Percentiles rank a stretch among this genome's conserved stretches.
Conservation (phyloP, 2,888 invertebrate genomes). For the Trileptium ribeirensis region DNA sequence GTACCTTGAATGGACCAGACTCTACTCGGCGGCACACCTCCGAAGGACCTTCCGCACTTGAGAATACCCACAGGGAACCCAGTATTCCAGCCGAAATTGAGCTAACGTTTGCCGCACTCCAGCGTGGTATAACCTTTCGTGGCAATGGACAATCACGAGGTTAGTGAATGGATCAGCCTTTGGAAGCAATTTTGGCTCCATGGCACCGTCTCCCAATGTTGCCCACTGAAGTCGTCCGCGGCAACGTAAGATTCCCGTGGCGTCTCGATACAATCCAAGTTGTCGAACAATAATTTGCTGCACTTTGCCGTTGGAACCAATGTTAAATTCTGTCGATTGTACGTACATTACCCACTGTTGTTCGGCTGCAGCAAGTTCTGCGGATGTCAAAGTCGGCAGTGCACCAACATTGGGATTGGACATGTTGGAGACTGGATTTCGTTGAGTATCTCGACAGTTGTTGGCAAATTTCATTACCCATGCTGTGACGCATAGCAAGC, state of each 20-base stretch:
- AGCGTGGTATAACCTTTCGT: slow-evolving; percentile 5
- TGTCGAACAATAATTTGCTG: background rate
- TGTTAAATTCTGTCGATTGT: background rate
- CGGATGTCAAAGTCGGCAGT: background rate
- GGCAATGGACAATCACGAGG: background rate
- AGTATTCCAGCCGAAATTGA: slow-evolving; percentile 10
- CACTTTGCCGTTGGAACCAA: background rate
- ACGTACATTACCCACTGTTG: background rate
- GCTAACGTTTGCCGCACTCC: slow-evolving; percentile 11
- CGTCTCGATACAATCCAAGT: background rate
- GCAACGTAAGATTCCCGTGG: background rate
- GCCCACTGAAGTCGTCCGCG: background rate
- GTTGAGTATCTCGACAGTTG: background rate
- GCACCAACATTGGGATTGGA: background rate
- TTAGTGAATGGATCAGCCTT: background rate
- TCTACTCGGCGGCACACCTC: background rate
- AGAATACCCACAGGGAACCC: slow-evolving; percentile 15
- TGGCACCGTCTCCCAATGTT: background rate
- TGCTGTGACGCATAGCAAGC: background rate
- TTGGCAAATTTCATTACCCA: background rate
- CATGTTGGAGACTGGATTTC: background rate
- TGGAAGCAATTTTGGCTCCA: background rate
- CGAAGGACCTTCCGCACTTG: background rate
- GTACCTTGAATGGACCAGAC: background rate
- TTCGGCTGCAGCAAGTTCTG: background rate